Evolutionary conservation across 1,140 invertebrate species (phyloP).

Genomic region (Globodera rostochiensis): DNA sequence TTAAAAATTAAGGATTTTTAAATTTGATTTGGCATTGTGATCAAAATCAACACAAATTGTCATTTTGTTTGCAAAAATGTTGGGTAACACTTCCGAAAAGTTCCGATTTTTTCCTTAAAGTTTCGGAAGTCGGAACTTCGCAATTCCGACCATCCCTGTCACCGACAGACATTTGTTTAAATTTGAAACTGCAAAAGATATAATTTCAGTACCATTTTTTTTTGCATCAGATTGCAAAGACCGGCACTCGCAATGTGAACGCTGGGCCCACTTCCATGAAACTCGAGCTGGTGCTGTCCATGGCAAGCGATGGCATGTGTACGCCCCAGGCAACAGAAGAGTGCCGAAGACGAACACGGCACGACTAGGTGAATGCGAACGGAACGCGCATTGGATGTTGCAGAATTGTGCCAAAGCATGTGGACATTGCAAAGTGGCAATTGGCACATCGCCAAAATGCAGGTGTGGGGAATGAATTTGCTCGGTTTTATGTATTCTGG

Average conservation of each 20-base stretch:
- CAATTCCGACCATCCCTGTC: no score
- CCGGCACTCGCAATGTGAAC: background rate
- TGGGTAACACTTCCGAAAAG: no score
- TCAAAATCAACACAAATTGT: no score
- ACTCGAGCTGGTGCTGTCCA: background rate
- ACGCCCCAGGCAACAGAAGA: background rate
- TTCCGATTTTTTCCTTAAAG: no score
- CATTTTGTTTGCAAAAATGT: no score
- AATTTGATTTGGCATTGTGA: no score
- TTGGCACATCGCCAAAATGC: background rate
- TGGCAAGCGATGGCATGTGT: background rate
- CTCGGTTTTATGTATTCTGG: no score
- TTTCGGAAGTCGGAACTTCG: no score
- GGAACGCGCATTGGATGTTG: background rate
- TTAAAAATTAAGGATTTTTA: no score
- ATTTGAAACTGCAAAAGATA: no score
- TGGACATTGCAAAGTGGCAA: background rate
- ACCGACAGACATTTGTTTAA: no score
- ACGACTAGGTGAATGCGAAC: background rate
- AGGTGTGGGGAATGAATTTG: background rate
- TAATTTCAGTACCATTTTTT: no score
- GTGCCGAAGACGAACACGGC: background rate
- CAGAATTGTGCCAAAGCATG: background rate
- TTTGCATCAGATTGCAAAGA: background rate
- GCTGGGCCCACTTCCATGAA: background rate